Percentiles rank a stretch among this genome's conserved stretches.
phyloP scores from a whole-genome alignment of 1,140 invertebrate species.

The Tetragonula clypearis region DNA sequence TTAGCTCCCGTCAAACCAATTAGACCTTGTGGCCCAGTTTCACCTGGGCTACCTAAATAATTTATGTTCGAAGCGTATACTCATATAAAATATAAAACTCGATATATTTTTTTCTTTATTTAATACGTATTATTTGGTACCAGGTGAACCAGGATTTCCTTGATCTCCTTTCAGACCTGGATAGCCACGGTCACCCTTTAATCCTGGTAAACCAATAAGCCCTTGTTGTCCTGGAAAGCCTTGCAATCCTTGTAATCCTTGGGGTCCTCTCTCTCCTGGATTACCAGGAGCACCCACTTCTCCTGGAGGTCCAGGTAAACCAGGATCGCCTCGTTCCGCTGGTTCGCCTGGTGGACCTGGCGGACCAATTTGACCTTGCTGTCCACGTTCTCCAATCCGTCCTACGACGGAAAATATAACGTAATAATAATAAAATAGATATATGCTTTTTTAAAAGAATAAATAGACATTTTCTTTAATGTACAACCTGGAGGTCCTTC shows the following conservation, averaged over 20 bases:
- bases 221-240: constrained; percentile 87
- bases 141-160: constrained; percentile 85
- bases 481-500: constrained; percentile 85
- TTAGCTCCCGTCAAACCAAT: constrained; percentile 86
- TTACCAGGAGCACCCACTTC: constrained; percentile 87
- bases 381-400: constrained; percentile 86
- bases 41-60: constrained; percentile 81
- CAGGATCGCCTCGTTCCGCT: constrained; percentile 88
- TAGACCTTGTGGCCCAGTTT: constrained; percentile 85
- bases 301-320: constrained; percentile 87
- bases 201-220: constrained; percentile 85
- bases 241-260: constrained; percentile 83
- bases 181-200: constrained; percentile 88
- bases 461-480: not conserved
- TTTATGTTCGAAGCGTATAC: not conserved
- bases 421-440: not conserved
- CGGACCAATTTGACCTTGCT: constrained; percentile 86
- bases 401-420: constrained; percentile 74
- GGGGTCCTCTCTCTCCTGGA: constrained; percentile 86
- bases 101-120: not conserved
- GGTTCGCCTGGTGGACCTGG: constrained; percentile 89
- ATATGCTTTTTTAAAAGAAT: constrained; percentile 1
- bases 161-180: constrained; percentile 87
- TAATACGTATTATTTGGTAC: constrained; percentile 70
- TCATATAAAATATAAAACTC: not conserved